A percentile compares a stretch with the other conserved stretches of the same genome.
Conservation (phyloP, 2,888 invertebrate species). For the Acleris emargana region DNA sequence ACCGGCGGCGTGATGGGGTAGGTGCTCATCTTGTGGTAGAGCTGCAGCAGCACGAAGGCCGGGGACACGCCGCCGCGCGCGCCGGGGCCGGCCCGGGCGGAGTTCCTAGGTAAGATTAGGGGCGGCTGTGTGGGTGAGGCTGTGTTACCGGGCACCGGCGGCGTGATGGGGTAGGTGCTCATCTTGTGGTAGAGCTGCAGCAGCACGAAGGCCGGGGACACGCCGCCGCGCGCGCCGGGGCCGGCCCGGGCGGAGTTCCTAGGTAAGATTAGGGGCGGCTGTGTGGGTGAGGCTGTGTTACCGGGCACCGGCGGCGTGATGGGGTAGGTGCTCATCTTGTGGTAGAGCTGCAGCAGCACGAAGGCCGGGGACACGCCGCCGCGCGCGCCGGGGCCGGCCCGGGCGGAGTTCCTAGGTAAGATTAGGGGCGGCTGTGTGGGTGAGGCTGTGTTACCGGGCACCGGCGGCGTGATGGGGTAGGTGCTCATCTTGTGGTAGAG, state of each 20-base stretch:
- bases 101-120: too few species aligned
- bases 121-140: background rate
- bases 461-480: slow-evolving; percentile 69
- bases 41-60: slow-evolving; percentile 95
- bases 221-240: slow-evolving; percentile 84
- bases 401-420: too few species aligned
- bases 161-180: slow-evolving; percentile 80
- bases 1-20: slow-evolving; percentile 71
- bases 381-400: slow-evolving; percentile 60
- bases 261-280: background rate
- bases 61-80: slow-evolving; percentile 90
- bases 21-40: slow-evolving; percentile 91
- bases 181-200: slow-evolving; percentile 94
- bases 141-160: slow-evolving; percentile 62
- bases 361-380: slow-evolving; percentile 95
- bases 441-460: slow-evolving; percentile 53
- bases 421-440: background rate
- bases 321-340: slow-evolving; percentile 87
- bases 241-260: too few species aligned
- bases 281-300: slow-evolving; percentile 17
- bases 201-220: slow-evolving; percentile 95
- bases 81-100: slow-evolving; percentile 68
- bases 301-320: slow-evolving; percentile 71
- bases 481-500: slow-evolving; percentile 91
- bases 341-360: slow-evolving; percentile 95